phyloP scores from a whole-genome alignment of 2,888 invertebrate genomes.

The Polylopha cassiicola region DNA sequence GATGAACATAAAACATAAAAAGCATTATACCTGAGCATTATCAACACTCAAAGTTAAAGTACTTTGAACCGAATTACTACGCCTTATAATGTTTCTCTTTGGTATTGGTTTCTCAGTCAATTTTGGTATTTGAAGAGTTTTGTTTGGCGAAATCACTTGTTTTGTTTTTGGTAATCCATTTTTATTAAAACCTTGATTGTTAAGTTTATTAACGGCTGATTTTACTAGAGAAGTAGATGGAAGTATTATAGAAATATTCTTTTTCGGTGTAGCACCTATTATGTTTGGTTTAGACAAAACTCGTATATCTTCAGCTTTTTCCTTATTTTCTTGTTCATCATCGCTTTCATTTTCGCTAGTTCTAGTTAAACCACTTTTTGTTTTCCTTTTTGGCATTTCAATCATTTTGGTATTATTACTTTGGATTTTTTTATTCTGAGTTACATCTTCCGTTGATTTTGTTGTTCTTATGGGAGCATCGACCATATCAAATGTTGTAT shows the following conservation, averaged over 20 bases:
- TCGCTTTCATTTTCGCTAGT: conserved; percentile 29
- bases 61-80: conserved; percentile 68
- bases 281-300: conserved; percentile 59
- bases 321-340: conserved; percentile 30
- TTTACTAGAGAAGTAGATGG: conserved; percentile 69
- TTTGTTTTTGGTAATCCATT: conserved; percentile 61
- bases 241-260: conserved; percentile 46
- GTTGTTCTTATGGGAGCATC: conserved; percentile 58
- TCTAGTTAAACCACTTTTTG: conserved; percentile 29
- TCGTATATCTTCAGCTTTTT: conserved; percentile 27
- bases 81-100: conserved; percentile 60
- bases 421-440: conserved; percentile 32
- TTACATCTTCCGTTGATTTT: conserved; percentile 57
- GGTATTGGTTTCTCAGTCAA: conserved; percentile 68
- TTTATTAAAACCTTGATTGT: conserved; percentile 60
- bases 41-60: conserved; percentile 49
- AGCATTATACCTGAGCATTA: conserved; percentile 67
- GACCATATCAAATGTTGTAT: conserved; percentile 46
- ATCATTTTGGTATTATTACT: conserved; percentile 25
- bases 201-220: conserved; percentile 62
- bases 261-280: conserved; percentile 67
- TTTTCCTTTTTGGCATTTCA: conserved; percentile 29
- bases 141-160: conserved; percentile 66
- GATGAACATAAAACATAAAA: conserved; percentile 42
- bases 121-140: conserved; percentile 73